A percentile compares a stretch with the other conserved stretches of the same genome.
Conservation (phyloP, 2,888 invertebrate genomes). For the Nudaria mundana region DNA sequence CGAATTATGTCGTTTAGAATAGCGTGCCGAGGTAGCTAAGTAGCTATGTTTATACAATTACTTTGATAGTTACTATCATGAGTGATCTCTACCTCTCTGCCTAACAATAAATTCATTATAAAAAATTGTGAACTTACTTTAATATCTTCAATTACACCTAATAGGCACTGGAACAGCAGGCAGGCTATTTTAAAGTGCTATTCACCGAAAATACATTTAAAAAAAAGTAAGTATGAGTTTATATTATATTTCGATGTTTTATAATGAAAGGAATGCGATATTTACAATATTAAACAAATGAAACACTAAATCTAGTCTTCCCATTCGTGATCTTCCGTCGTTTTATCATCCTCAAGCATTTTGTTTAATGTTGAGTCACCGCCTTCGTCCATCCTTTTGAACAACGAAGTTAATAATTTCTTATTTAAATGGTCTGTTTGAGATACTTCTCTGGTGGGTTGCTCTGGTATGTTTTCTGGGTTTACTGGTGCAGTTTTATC, state of each 20-base stretch:
- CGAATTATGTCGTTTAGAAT: too few relatives aligned
- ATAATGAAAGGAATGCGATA: neutral
- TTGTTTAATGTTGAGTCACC: constrained; percentile 52
- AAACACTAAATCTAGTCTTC: constrained; percentile 38
- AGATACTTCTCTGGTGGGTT: constrained; percentile 73
- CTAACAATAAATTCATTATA: too few relatives aligned
- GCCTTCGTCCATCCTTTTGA: constrained; percentile 80
- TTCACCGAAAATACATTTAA: too few relatives aligned
- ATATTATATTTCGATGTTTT: too few relatives aligned
- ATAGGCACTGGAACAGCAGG: too few relatives aligned
- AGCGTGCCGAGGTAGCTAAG: too few relatives aligned
- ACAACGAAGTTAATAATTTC: constrained; percentile 82
- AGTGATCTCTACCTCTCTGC: too few relatives aligned
- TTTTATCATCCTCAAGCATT: constrained; percentile 58
- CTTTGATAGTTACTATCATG: too few relatives aligned
- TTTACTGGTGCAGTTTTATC: constrained; percentile 45
- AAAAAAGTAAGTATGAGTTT: neutral
- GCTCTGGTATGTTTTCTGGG: constrained; percentile 44
- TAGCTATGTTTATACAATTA: too few relatives aligned
- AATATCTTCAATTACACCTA: too few relatives aligned
- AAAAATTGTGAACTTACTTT: too few relatives aligned
- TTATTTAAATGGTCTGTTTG: constrained; percentile 86
- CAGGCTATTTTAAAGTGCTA: too few relatives aligned
- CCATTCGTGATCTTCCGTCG: constrained; percentile 65
- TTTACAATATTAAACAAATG: constrained; percentile 13